These are phyloP conservation scores for Heliconius charithonia DNA, from an alignment of 2,888 invertebrate species.

Conservation along the genomic window DNA sequence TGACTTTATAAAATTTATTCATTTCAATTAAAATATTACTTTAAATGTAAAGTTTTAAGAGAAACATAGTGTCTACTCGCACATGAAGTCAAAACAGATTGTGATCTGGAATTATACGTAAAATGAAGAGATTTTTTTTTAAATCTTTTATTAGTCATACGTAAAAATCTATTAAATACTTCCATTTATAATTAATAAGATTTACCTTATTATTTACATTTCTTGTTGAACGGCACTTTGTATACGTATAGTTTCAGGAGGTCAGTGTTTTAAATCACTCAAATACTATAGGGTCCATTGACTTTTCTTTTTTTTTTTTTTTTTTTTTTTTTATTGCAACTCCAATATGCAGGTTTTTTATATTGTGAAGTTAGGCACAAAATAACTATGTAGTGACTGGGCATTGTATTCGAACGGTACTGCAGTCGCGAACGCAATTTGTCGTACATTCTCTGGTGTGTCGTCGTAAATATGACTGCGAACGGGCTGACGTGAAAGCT, in stretches of 20 bases:
- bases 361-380: conserved; percentile 65
- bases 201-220: neutral
- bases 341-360: conserved; percentile 43
- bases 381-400: conserved; percentile 67
- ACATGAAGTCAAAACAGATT: neutral
- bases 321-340: no score
- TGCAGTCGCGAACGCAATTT: conserved; percentile 73
- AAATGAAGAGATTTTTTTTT: neutral
- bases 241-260: neutral
- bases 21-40: no score
- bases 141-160: neutral
- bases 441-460: conserved; percentile 74
- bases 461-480: conserved; percentile 70
- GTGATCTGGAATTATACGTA: neutral
- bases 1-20: no score
- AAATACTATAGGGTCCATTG: conserved; percentile 12
- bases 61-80: neutral
- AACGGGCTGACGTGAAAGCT: conserved; percentile 70
- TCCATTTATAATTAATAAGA: neutral
- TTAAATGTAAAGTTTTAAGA: neutral
- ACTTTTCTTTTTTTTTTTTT: no score
- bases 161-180: neutral
- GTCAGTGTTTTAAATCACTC: conserved; percentile 14
- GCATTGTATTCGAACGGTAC: conserved; percentile 62
- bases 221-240: neutral